These are phyloP conservation scores for Sylvicapra grimmia DNA, from an alignment of 2,113 vertebrate genomes.

Conservation along the genomic window DNA sequence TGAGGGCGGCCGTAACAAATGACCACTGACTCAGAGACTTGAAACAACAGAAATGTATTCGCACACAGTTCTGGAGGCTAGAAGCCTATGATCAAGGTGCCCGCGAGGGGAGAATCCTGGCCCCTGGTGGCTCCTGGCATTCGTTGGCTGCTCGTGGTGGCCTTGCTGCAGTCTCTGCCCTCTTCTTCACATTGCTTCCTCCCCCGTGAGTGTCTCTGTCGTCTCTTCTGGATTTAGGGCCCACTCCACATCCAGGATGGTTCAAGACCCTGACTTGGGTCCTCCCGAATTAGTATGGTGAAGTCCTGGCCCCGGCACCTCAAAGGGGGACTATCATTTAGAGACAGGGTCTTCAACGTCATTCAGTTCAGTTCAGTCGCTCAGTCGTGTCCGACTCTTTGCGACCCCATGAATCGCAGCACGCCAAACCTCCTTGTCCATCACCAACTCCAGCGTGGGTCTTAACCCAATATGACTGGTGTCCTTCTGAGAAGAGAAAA, in stretches of 20 bases:
- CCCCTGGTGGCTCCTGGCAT: not conserved
- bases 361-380: not conserved
- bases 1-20: not conserved
- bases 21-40: not conserved
- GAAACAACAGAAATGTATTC: not conserved
- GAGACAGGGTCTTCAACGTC: not conserved
- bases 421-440: too few species aligned
- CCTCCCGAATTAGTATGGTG: not conserved
- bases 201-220: not conserved
- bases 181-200: not conserved
- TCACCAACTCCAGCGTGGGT: too few species aligned
- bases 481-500: not conserved
- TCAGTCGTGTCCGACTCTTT: too few species aligned
- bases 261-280: not conserved
- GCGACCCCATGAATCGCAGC: too few species aligned
- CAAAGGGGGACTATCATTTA: not conserved
- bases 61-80: not conserved
- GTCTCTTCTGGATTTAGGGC: not conserved
- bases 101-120: not conserved
- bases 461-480: too few species aligned
- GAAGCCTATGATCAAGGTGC: not conserved
- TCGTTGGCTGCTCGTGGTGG: not conserved
- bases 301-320: not conserved
- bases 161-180: not conserved
- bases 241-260: not conserved